These are phyloP conservation scores for Ichneumoninae sp. DNA, from an alignment of 2,888 invertebrate species.

Conservation along the genomic window DNA sequence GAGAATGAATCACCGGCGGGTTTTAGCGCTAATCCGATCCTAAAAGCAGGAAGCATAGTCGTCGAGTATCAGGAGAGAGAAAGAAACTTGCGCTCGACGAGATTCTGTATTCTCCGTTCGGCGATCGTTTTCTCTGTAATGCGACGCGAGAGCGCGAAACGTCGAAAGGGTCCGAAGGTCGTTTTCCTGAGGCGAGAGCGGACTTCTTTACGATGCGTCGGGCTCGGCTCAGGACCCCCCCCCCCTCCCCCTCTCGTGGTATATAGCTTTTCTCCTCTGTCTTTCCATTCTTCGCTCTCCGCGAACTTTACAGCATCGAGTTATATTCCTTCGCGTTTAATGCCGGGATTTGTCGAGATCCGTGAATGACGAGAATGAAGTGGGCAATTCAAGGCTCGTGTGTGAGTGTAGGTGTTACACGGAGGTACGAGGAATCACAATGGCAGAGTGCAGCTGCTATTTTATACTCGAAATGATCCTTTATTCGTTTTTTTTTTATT, in stretches of 20 bases:
- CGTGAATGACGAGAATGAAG: conserved; percentile 13
- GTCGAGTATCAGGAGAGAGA: conserved; percentile 22
- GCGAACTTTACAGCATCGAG: conserved; percentile 28
- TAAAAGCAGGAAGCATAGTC: not conserved
- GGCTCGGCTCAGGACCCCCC: conserved; percentile 28
- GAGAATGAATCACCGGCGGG: conserved; percentile 7
- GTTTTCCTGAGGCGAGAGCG: conserved; percentile 41
- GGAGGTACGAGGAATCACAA: not conserved
- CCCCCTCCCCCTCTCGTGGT: not conserved
- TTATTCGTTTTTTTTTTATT: not conserved
- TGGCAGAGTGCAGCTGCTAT: not conserved
- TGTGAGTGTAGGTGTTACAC: not conserved
- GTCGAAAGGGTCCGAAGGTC: conserved; percentile 51
- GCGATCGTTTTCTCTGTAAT: conserved; percentile 15
- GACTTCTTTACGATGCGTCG: conserved; percentile 55
- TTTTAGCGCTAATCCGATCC: conserved; percentile 13
- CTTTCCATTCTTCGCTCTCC: conserved; percentile 28
- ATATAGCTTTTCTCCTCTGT: conserved; percentile 12
- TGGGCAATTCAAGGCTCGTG: conserved; percentile 1
- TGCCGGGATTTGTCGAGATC: conserved; percentile 20
- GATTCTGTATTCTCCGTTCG: not conserved
- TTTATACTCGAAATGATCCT: conserved; percentile 1
- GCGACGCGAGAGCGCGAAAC: conserved; percentile 15
- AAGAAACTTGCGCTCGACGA: conserved; percentile 4
- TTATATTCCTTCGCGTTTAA: conserved; percentile 24